Conservation (phyloP, 1,140 invertebrate species). For the Charaxes varanes region DNA sequence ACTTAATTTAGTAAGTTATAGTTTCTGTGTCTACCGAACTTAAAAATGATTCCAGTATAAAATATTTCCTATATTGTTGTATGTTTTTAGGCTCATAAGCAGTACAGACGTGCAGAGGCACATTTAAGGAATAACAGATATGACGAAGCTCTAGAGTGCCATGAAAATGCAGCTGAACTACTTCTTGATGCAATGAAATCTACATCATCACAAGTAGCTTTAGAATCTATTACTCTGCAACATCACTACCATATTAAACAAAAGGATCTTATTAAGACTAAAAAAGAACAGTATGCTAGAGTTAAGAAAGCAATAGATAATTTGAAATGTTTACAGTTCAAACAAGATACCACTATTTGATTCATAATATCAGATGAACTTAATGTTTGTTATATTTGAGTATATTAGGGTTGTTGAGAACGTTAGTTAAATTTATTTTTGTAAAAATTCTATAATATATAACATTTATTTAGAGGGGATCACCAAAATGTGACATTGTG, state of each 20-base stretch:
- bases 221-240: constrained; percentile 78
- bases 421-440: too few species aligned
- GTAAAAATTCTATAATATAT: too few species aligned
- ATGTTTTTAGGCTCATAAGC: constrained; percentile 77
- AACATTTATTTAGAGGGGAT: too few species aligned
- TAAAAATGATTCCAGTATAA: neutral
- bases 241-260: constrained; percentile 78
- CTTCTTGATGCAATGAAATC: constrained; percentile 74
- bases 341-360: constrained; percentile 40
- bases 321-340: constrained; percentile 43
- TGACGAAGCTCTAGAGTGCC: constrained; percentile 78
- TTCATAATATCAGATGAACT: too few species aligned
- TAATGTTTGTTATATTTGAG: too few species aligned
- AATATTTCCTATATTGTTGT: neutral
- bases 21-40: neutral
- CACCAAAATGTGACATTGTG: too few species aligned
- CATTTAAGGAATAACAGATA: constrained; percentile 75
- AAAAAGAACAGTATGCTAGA: constrained; percentile 76
- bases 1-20: constrained; percentile 52
- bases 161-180: constrained; percentile 76
- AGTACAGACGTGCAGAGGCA: constrained; percentile 77
- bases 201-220: constrained; percentile 64
- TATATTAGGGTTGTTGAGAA: too few species aligned
- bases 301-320: constrained; percentile 75
- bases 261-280: constrained; percentile 69